A percentile compares a stretch with the other conserved stretches of the same genome.
phyloP scores from a whole-genome alignment of 2,888 invertebrate genomes.

The Mamestra brassicae region DNA sequence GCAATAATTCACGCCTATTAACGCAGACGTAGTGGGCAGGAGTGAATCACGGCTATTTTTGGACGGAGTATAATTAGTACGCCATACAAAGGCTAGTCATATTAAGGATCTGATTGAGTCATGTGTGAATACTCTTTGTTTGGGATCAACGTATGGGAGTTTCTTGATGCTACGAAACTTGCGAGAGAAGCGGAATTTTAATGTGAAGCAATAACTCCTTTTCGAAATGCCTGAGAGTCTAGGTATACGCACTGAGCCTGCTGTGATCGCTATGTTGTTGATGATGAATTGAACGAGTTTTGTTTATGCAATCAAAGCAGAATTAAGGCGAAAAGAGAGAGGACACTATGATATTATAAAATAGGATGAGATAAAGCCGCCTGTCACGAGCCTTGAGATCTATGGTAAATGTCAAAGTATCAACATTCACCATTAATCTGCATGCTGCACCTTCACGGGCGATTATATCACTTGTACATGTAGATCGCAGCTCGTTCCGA shows the following conservation, averaged over 20 bases:
- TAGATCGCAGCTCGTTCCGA: neutral
- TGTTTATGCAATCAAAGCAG: conserved; percentile 20
- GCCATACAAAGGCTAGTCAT: conserved; percentile 80
- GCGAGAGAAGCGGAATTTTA: neutral
- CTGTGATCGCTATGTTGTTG: neutral
- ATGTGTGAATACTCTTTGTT: conserved; percentile 79
- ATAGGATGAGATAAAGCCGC: conserved; percentile 1
- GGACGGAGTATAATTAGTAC: conserved; percentile 82
- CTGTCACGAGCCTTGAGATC: neutral
- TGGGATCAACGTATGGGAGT: conserved; percentile 48
- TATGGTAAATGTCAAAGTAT: conserved; percentile 4
- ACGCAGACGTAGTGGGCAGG: conserved; percentile 77
- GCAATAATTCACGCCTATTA: conserved; percentile 76
- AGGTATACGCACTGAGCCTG: neutral
- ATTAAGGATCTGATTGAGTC: conserved; percentile 73
- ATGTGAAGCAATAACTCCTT: conserved; percentile 31
- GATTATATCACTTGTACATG: conserved; percentile 8
- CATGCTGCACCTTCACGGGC: neutral
- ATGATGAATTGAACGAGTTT: conserved; percentile 22
- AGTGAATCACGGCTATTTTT: conserved; percentile 85
- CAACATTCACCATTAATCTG: conserved; percentile 12
- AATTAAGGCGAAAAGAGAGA: conserved; percentile 29
- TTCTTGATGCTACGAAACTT: conserved; percentile 31
- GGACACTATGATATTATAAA: conserved; percentile 7
- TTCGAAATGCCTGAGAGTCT: neutral